Base-by-base conservation (phyloP, 35 echinoderm and acorn worm species). In the Lytechinus variegatus region DNA sequence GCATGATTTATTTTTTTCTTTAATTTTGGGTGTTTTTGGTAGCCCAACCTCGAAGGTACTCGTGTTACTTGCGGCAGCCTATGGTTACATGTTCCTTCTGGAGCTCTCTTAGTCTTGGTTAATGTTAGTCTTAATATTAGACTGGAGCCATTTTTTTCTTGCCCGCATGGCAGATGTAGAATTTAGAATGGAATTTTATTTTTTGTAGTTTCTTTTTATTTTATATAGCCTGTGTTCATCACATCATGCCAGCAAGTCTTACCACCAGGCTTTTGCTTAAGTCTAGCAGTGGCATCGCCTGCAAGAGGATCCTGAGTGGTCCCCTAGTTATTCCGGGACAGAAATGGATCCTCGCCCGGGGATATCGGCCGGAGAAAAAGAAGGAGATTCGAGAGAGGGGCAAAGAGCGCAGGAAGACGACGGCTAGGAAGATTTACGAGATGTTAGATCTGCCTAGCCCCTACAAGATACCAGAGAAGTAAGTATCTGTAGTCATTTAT, bases 281-380 rank as follows among this genome's bases (percentile, higher is more conserved):
- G 66, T n/a, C 66, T 79, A 79, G 66, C 66, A 79, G 66, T 44
- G 33, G 33, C 66, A 16, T 79, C 19, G 66, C 66, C 14, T 7
- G 66, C 14, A n/a, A 4, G 19, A 79, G 92, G 56, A 53, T 93
- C 55, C 55, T 93, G 54, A 28, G 54, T 9, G 27, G 92, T 55
- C 92, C 92, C 92, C 53, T 93, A 53, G 24, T 57, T 27, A 8
- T 10, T 29, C 29, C 29, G 21, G 29, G 53, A 9, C 52, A 33
- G 54, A 28, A 54, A 33, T 55, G 52, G 53, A 55, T 54, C 24
- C 52, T 28, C 1, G 92, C 57, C 9, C 12, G 92, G 55, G n/a
- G 54, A 24, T 93, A 93, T 54, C 52, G 92, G 2, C 92, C 92
- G 10, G 92, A 93, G 92, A 93, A 93, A 16, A 93, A 93, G 24